Percentiles rank a stretch among this genome's conserved stretches.
These are phyloP conservation scores for Micrastur ruficollis DNA, from an alignment of 2,797 vertebrate genomes.

Conservation along the genomic window DNA sequence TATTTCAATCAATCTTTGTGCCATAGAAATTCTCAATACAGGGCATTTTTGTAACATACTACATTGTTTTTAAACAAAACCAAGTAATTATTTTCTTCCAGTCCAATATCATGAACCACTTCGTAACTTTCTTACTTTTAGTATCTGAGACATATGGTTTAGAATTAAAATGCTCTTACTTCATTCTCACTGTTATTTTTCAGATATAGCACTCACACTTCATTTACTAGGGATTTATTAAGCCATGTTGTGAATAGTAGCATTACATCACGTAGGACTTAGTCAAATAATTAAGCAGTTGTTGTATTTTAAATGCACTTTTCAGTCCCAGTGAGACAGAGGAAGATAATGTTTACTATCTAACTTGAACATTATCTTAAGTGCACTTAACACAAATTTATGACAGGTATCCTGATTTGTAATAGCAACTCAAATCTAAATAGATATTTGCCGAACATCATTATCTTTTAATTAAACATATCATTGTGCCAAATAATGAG, in stretches of 20 bases:
- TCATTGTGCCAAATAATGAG: background rate
- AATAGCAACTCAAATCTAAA: background rate
- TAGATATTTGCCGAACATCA: background rate
- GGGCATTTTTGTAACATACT: background rate
- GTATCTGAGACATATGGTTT: background rate
- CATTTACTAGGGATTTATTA: background rate
- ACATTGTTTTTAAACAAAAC: background rate
- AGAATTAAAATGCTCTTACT: background rate
- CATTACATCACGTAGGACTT: background rate
- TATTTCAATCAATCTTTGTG: background rate
- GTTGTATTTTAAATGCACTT: background rate
- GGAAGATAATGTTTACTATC: background rate
- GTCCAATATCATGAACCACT: background rate
- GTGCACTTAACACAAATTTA: background rate
- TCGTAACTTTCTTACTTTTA: background rate
- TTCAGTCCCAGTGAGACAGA: background rate
- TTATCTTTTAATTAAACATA: conserved; percentile 17
- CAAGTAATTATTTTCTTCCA: background rate
- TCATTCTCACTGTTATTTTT: background rate
- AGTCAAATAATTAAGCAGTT: background rate
- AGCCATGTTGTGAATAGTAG: background rate
- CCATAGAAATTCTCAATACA: background rate
- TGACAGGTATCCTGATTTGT: background rate
- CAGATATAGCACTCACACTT: background rate
- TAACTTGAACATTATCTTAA: background rate